Evolutionary conservation across 2,888 invertebrate species (phyloP), one percentile per base, ranked within the genome.

Genomic region (Apotomis capreana): DNA sequence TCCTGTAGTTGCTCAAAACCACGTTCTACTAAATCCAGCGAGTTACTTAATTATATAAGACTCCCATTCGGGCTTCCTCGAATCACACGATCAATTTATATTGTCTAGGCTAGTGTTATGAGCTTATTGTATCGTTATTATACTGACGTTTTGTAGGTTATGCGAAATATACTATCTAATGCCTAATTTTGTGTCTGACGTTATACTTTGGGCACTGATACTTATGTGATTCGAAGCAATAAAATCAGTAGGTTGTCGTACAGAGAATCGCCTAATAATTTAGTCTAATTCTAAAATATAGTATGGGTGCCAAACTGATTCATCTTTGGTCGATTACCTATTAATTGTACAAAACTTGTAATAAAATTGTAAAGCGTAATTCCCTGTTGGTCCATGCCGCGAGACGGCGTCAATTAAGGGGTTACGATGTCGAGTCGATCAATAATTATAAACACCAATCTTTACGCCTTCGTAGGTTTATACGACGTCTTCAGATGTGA

Each of bases 1-100:
- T 83, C 83, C 84, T 75, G 78, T 86, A 85, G 86, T 90, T 91
- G 90, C 91, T 92, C 91, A 90, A 90, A 83, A 78, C 74, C 52
- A 67, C 61, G 49, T 61, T 51, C 54, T 37, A 78, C 78, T 75
- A 79, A 80, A 78, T 77, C 80, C 78, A 73, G 80, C 81, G 69
- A 80, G 83, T 83, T 84, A 83, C 81, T 84, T 85, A 86, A 83
- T 78, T 78, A 78, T 79, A 74, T 84, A 87, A 85, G 83, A 85
- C 83, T 85, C 80, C 74, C 78, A 74, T 75, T 83, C 70, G 89
- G 87, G 89, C 91, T 91, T 91, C 91, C 91, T 84, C 81, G 78
- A 80, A 82, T 81, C 82, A 82, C 77, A 76, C 79, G 79, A 86
- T 84, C 83, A 84, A 86, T 84, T 76, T 81, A 76, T 76, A 75